phyloP scores from a whole-genome alignment of 1,140 invertebrate species.

The Chrysopa pallens region DNA sequence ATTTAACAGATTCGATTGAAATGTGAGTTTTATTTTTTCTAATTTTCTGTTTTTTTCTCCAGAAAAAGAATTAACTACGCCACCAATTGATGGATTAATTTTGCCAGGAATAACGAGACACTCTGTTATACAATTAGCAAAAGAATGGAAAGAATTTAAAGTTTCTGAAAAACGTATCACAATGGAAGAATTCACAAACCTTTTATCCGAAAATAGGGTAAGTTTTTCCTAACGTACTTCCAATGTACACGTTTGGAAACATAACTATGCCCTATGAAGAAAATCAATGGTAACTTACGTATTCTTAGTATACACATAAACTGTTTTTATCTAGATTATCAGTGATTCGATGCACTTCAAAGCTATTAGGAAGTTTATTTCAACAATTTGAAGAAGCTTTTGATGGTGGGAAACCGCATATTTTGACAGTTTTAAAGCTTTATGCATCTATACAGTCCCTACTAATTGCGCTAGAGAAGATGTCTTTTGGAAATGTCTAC shows the following conservation, averaged over 20 bases:
- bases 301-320: not conserved
- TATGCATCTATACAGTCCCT: too few relatives aligned
- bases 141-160: slow-evolving; percentile 75
- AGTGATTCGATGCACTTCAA: not conserved
- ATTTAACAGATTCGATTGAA: too few relatives aligned
- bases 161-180: slow-evolving; percentile 69
- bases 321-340: not conserved
- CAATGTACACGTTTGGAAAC: not conserved
- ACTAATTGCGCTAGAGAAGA: too few relatives aligned
- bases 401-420: too few relatives aligned
- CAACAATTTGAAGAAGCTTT: not conserved
- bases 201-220: slow-evolving; percentile 69
- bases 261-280: not conserved
- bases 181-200: slow-evolving; percentile 64
- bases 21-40: too few relatives aligned
- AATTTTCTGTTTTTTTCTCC: slow-evolving; percentile 16
- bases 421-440: too few relatives aligned
- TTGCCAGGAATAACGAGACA: slow-evolving; percentile 84
- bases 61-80: slow-evolving; percentile 87
- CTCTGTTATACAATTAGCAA: slow-evolving; percentile 65
- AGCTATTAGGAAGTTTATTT: not conserved
- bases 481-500: too few relatives aligned
- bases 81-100: slow-evolving; percentile 80
- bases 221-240: slow-evolving; percentile 18
- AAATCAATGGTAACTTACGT: not conserved